phyloP scores from a whole-genome alignment of 1,140 invertebrate genomes.

The Drosophila ogumai region DNA sequence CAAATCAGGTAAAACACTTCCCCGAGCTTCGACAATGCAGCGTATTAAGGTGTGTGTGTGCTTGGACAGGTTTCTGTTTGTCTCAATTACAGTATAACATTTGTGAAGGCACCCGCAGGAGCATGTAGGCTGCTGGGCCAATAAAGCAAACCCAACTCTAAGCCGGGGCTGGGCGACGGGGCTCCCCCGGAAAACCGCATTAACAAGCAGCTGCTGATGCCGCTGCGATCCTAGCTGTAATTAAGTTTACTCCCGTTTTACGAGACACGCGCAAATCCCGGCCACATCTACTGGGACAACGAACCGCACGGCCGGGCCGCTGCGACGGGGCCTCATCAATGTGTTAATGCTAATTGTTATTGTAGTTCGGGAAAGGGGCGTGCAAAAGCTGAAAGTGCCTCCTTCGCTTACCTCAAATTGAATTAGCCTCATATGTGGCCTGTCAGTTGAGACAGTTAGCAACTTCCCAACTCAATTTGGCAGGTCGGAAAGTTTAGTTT shows the following conservation, averaged over 20 bases:
- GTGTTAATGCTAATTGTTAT: slow-evolving; percentile 78
- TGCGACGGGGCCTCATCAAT: slow-evolving; percentile 39
- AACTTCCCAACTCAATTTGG: slow-evolving; percentile 76
- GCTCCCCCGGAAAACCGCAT: slow-evolving; percentile 51
- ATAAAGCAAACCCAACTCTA: slow-evolving; percentile 52
- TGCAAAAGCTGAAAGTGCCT: slow-evolving; percentile 47
- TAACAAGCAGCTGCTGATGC: slow-evolving; percentile 47
- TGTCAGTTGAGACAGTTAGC: slow-evolving; percentile 58
- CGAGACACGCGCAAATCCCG: slow-evolving; percentile 53
- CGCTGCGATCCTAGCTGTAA: slow-evolving; percentile 56
- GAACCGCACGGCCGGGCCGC: slow-evolving; percentile 29
- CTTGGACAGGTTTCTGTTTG: slow-evolving; percentile 13
- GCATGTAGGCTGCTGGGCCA: slow-evolving; percentile 19
- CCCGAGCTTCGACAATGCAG: slow-evolving; percentile 10
- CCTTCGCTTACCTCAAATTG: slow-evolving; percentile 67
- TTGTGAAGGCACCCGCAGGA: slow-evolving; percentile 47
- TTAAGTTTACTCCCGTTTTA: slow-evolving; percentile 70
- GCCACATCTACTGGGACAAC: slow-evolving; percentile 47
- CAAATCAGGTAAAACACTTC: slow-evolving; percentile 26
- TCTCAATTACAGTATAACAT: slow-evolving; percentile 69
- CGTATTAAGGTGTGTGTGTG: slow-evolving; percentile 6
- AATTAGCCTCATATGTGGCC: slow-evolving; percentile 66
- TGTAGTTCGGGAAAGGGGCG: slow-evolving; percentile 45
- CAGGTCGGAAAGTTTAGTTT: slow-evolving; percentile 60
- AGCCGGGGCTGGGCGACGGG: slow-evolving; percentile 10